Evolutionary conservation across 2,113 vertebrate species (phyloP).

Genomic region (Nesogale talazaci): DNA sequence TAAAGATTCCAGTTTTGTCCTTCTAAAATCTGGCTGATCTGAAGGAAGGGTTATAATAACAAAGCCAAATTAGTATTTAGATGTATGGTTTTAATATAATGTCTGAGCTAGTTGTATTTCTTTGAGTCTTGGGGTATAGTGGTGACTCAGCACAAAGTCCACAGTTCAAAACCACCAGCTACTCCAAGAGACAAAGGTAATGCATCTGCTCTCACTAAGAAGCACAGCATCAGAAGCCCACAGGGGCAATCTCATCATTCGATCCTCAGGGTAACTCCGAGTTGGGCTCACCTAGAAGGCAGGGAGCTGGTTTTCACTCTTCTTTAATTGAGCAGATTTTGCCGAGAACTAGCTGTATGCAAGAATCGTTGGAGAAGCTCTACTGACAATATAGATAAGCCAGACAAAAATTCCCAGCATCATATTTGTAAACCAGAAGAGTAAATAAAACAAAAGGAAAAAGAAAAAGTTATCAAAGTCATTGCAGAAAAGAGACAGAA

Average conservation of each 20-base stretch:
- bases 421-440: neutral
- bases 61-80: neutral
- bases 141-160: too few species aligned
- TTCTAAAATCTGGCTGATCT: neutral
- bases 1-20: neutral
- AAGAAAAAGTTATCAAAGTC: neutral
- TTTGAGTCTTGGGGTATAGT: neutral
- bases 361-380: neutral
- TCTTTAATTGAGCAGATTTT: constrained; percentile 23
- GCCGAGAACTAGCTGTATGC: neutral
- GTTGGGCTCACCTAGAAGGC: too few species aligned
- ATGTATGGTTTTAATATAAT: neutral
- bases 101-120: constrained; percentile 26
- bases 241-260: too few species aligned
- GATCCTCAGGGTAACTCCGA: too few species aligned
- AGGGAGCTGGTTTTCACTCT: too few species aligned
- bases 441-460: neutral
- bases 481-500: constrained; percentile 15
- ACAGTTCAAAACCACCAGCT: too few species aligned
- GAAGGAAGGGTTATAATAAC: neutral
- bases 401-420: neutral
- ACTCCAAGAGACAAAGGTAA: too few species aligned
- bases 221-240: too few species aligned
- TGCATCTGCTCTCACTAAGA: too few species aligned
- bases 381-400: neutral